Conservation (phyloP, 2,888 invertebrate genomes). For the Neocrepidodera transversa region DNA sequence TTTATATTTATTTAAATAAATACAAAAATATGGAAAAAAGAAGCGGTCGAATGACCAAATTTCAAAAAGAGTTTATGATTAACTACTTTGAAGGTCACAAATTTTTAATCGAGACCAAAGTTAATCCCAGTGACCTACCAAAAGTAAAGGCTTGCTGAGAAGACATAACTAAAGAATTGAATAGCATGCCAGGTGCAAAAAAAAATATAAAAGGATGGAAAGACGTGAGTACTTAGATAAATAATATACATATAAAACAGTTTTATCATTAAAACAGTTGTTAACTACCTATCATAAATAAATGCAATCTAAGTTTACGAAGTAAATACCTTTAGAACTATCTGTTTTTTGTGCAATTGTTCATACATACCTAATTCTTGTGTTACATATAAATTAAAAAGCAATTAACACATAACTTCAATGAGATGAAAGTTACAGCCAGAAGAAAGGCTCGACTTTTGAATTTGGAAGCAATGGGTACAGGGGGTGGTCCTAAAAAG, state of each 20-base stretch:
- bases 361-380: too few species aligned
- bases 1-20: too few species aligned
- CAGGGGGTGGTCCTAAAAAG: too few species aligned
- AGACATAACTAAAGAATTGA: not conserved
- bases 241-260: not conserved
- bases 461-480: not conserved
- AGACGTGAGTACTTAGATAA: not conserved
- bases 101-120: too few species aligned
- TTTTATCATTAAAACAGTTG: not conserved
- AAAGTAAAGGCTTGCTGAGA: not conserved
- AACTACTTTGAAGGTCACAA: too few species aligned
- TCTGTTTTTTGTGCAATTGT: too few species aligned
- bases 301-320: too few species aligned
- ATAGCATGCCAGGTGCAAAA: not conserved
- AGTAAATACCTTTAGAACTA: too few species aligned
- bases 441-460: not conserved
- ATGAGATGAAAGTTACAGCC: not conserved
- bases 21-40: too few species aligned
- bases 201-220: constrained; percentile 2
- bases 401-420: not conserved
- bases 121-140: not conserved
- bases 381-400: not conserved
- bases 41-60: too few species aligned
- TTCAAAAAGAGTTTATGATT: too few species aligned
- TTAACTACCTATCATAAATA: too few species aligned